Evolutionary conservation across 2,888 invertebrate genomes (phyloP).

Genomic region (Ptychoptera albimana): DNA sequence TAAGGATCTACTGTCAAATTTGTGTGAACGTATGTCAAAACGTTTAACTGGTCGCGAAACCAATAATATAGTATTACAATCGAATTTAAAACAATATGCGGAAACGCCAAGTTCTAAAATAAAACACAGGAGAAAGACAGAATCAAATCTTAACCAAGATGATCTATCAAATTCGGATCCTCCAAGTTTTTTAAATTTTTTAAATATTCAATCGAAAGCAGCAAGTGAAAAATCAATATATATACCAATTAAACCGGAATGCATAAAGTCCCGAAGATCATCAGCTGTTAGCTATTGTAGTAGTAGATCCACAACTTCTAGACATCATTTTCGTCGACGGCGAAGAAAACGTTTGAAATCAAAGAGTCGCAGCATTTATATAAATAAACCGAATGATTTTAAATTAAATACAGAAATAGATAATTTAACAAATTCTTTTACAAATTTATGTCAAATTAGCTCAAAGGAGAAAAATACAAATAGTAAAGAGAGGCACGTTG

Average conservation of each 20-base stretch:
- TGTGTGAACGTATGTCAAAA: slow-evolving; percentile 1
- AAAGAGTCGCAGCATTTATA: slow-evolving; percentile 12
- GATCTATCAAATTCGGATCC: too few species aligned
- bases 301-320: slow-evolving; percentile 24
- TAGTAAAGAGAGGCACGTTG: slow-evolving; percentile 12
- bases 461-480: slow-evolving; percentile 3
- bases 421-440: slow-evolving; percentile 37
- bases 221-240: slow-evolving; percentile 28
- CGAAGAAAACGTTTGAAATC: slow-evolving; percentile 20
- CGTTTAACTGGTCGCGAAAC: slow-evolving; percentile 10
- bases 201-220: slow-evolving; percentile 33
- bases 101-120: too few species aligned
- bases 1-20: slow-evolving; percentile 1
- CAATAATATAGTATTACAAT: slow-evolving; percentile 7
- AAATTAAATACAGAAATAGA: slow-evolving; percentile 41
- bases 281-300: slow-evolving; percentile 29
- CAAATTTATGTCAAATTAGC: slow-evolving; percentile 26
- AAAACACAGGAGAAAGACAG: too few species aligned
- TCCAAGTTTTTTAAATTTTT: slow-evolving; percentile 29
- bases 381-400: slow-evolving; percentile 7
- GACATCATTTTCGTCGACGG: slow-evolving; percentile 19
- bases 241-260: slow-evolving; percentile 6
- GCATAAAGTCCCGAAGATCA: slow-evolving; percentile 25
- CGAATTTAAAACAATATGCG: too few species aligned
- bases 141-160: too few species aligned